These are phyloP conservation scores for Malurus melanocephalus DNA, from an alignment of 2,113 vertebrate genomes.

Conservation along the genomic window DNA sequence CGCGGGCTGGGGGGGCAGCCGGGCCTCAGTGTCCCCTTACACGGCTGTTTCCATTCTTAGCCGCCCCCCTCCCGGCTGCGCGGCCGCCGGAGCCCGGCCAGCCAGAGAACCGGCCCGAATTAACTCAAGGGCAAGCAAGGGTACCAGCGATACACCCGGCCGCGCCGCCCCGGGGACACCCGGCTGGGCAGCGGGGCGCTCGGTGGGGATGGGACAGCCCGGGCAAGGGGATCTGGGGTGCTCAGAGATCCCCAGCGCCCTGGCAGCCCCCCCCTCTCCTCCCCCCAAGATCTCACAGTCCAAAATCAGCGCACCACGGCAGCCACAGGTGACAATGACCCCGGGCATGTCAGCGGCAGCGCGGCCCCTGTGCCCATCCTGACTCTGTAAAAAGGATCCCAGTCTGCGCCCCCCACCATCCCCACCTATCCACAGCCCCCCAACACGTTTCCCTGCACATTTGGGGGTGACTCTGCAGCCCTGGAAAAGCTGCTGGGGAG, in stretches of 20 bases:
- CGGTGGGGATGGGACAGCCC: fast-evolving
- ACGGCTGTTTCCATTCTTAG: constrained; percentile 81
- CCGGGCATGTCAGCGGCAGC: fast-evolving
- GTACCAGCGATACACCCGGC: constrained; percentile 20
- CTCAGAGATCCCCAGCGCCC: neutral
- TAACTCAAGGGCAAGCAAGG: constrained; percentile 86
- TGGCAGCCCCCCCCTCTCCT: neutral
- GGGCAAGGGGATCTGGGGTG: neutral
- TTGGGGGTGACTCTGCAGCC: neutral
- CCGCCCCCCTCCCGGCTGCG: constrained; percentile 58
- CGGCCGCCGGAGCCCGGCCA: constrained; percentile 48
- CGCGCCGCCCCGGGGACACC: neutral
- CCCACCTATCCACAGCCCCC: neutral
- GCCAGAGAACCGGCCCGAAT: constrained; percentile 68
- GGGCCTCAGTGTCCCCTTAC: constrained; percentile 73
- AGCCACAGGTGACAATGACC: neutral
- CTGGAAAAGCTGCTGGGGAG: neutral
- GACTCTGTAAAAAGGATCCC: neutral
- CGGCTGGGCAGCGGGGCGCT: neutral
- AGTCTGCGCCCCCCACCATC: fast-evolving
- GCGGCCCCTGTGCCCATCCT: neutral
- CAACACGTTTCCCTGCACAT: neutral
- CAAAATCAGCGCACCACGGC: fast-evolving
- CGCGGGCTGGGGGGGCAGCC: neutral
- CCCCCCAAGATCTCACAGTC: neutral